These are phyloP conservation scores for Nomada ruficornis DNA, from an alignment of 2,888 invertebrate species.

Conservation along the genomic window DNA sequence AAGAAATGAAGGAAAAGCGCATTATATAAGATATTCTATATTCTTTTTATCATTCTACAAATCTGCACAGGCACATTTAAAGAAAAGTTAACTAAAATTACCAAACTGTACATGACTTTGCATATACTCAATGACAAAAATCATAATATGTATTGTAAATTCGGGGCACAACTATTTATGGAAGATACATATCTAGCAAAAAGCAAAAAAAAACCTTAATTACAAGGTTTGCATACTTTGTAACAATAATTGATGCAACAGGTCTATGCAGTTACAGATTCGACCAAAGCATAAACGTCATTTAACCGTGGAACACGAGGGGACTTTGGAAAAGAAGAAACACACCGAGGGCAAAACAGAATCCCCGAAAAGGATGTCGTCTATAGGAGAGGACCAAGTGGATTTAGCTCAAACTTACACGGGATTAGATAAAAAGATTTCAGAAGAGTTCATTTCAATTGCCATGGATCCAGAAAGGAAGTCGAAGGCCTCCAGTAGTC, in stretches of 20 bases:
- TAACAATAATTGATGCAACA: neutral
- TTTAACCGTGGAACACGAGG: slow-evolving; percentile 71
- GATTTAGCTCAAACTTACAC: slow-evolving; percentile 82
- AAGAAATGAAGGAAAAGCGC: too few relatives aligned
- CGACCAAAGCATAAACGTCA: slow-evolving; percentile 78
- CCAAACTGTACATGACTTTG: too few relatives aligned
- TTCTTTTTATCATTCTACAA: too few relatives aligned
- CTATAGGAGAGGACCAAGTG: slow-evolving; percentile 78
- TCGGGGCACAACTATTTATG: too few relatives aligned
- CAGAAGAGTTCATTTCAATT: slow-evolving; percentile 83
- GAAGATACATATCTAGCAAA: neutral
- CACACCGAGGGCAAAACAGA: slow-evolving; percentile 73
- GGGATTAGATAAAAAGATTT: slow-evolving; percentile 82
- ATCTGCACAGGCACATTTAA: too few relatives aligned
- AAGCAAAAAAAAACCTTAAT: neutral
- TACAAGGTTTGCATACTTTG: neutral
- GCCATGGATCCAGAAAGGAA: slow-evolving; percentile 83
- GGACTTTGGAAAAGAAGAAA: slow-evolving; percentile 70
- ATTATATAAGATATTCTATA: too few relatives aligned
- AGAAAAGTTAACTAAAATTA: too few relatives aligned
- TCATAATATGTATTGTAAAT: too few relatives aligned
- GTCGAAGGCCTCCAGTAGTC: slow-evolving; percentile 79
- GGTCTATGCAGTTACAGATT: slow-evolving; percentile 57
- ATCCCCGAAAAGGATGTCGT: slow-evolving; percentile 73
- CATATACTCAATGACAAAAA: too few relatives aligned